phyloP scores from a whole-genome alignment of 64 coral and sea anemone species.

The Dendrophyllia cribrosa region DNA sequence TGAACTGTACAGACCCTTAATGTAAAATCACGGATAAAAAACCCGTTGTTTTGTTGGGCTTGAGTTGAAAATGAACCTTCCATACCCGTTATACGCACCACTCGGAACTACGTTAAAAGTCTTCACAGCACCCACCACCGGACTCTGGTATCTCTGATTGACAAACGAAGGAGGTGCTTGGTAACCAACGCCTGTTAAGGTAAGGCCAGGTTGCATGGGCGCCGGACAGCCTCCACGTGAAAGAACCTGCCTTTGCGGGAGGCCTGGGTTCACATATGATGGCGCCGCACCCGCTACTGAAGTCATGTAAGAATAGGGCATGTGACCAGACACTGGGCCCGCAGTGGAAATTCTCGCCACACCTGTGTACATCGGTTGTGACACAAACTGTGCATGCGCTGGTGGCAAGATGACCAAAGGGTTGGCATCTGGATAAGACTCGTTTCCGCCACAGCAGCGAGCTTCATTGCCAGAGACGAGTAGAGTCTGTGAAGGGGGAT shows the following conservation, averaged over 20 bases:
- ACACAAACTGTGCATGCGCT: constrained; percentile 72
- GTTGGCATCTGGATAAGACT: constrained; percentile 37
- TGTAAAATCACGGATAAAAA: constrained; percentile 69
- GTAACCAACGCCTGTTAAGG: constrained; percentile 55
- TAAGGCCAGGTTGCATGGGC: constrained; percentile 65
- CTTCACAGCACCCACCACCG: constrained; percentile 69
- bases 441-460: constrained; percentile 76
- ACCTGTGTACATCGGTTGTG: constrained; percentile 85
- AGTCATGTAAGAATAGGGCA: constrained; percentile 82
- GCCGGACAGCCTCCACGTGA: constrained; percentile 68
- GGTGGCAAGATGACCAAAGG: constrained; percentile 84
- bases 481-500: constrained; percentile 78
- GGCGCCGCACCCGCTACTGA: constrained; percentile 45
- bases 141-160: constrained; percentile 66
- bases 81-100: constrained; percentile 64
- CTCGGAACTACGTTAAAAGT: constrained; percentile 84
- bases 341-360: constrained; percentile 68
- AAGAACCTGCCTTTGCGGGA: constrained; percentile 60
- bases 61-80: constrained; percentile 77
- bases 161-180: constrained; percentile 33
- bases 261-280: constrained; percentile 64
- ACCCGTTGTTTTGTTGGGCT: constrained; percentile 78
- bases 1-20: not conserved
- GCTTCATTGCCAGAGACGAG: constrained; percentile 70
- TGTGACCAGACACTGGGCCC: constrained; percentile 47